These are phyloP conservation scores for Verasper variegatus DNA, from an alignment of 2,113 vertebrate genomes.

Conservation along the genomic window DNA sequence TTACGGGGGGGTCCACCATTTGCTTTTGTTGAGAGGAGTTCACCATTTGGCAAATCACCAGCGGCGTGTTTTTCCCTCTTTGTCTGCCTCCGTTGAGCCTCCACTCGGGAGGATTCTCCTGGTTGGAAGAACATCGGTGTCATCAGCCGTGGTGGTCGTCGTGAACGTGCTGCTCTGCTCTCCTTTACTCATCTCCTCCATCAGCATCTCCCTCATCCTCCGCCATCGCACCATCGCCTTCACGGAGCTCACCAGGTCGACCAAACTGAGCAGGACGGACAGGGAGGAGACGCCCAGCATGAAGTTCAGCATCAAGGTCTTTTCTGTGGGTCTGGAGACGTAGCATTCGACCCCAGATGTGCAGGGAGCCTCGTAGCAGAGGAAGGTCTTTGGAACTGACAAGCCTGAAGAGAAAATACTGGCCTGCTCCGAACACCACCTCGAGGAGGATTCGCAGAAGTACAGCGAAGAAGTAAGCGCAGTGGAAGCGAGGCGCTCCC, in stretches of 20 bases:
- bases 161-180: constrained; percentile 53
- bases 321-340: constrained; percentile 60
- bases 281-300: constrained; percentile 40
- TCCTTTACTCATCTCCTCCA: constrained; percentile 50
- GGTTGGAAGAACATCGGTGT: constrained; percentile 6
- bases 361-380: constrained; percentile 69
- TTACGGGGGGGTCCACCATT: not conserved
- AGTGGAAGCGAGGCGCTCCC: constrained; percentile 31
- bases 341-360: constrained; percentile 63
- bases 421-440: constrained; percentile 19
- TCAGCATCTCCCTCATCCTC: constrained; percentile 26
- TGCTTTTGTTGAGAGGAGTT: not conserved
- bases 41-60: not conserved
- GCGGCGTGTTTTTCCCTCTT: not conserved
- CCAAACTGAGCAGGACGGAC: constrained; percentile 54
- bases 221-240: constrained; percentile 45
- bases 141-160: not conserved
- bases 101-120: constrained; percentile 20
- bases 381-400: constrained; percentile 46
- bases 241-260: constrained; percentile 43
- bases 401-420: constrained; percentile 61
- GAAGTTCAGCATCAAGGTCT: constrained; percentile 57
- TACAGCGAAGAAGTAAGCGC: constrained; percentile 37
- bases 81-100: not conserved
- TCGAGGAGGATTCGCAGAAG: constrained; percentile 46